Percentiles rank a stretch among this genome's conserved stretches.
Conservation (phyloP, 1,140 invertebrate genomes). For the Brachionus sp. region DNA sequence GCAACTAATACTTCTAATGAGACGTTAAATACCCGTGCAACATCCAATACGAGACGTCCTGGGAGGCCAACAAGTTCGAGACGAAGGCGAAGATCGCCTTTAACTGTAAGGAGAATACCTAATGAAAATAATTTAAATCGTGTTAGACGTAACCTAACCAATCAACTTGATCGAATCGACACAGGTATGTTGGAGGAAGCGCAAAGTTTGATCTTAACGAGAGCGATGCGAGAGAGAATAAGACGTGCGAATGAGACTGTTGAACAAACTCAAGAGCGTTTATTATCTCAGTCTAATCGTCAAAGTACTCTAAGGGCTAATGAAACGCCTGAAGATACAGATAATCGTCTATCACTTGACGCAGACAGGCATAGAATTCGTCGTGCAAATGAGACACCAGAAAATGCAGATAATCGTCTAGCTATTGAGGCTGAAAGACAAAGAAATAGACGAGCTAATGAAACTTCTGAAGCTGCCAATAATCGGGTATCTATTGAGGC, state of each 20-base stretch:
- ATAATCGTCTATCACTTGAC: too few species aligned
- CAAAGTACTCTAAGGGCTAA: background rate
- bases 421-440: background rate
- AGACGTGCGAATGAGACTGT: background rate
- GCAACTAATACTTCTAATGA: too few species aligned
- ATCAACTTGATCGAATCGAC: background rate
- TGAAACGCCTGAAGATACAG: background rate
- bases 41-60: too few species aligned
- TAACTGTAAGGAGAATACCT: background rate
- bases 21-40: too few species aligned
- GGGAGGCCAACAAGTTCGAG: too few species aligned
- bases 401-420: too few species aligned
- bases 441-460: background rate
- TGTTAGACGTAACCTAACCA: background rate
- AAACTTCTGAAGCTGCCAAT: background rate
- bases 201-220: background rate
- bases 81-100: too few species aligned
- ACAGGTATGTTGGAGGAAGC: background rate
- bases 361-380: background rate
- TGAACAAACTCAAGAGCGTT: background rate
- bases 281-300: background rate
- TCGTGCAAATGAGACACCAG: background rate
- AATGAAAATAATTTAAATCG: too few species aligned
- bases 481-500: too few species aligned
- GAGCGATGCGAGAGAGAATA: background rate